phyloP scores from a whole-genome alignment of 1,140 invertebrate genomes.

The Zaprionus tsacasi region DNA sequence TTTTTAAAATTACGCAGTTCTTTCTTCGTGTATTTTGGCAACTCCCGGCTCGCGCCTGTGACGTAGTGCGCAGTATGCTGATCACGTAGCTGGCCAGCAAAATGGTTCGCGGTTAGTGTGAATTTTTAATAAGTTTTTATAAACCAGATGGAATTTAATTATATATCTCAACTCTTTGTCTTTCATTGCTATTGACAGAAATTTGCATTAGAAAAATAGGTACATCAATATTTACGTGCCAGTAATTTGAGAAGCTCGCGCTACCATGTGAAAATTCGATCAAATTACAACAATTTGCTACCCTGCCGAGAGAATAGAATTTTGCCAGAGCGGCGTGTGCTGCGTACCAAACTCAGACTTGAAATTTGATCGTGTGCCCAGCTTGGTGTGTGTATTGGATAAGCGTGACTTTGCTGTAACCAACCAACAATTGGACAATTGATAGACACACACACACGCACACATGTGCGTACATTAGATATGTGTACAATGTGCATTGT shows the following conservation, averaged over 20 bases:
- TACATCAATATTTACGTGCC: too few species aligned
- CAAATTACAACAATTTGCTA: too few species aligned
- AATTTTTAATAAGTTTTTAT: too few species aligned
- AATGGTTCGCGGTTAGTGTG: background rate
- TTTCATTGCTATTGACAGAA: too few species aligned
- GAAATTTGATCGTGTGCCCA: constrained; percentile 11
- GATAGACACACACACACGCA: constrained; percentile 12
- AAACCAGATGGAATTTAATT: too few species aligned
- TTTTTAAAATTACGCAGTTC: constrained; percentile 37
- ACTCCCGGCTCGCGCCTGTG: constrained; percentile 17
- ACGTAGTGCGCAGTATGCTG: constrained; percentile 19
- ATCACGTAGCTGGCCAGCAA: constrained; percentile 9
- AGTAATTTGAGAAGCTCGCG: too few species aligned
- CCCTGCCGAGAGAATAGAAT: background rate
- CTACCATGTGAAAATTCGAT: too few species aligned
- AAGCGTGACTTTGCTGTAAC: constrained; percentile 18
- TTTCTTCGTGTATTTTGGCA: constrained; percentile 19
- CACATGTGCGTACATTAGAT: constrained; percentile 11
- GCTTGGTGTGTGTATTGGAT: constrained; percentile 10
- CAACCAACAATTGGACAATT: constrained; percentile 11
- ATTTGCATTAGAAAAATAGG: too few species aligned
- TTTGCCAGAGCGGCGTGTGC: background rate
- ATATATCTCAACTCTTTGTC: too few species aligned
- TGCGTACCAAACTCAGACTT: constrained; percentile 16
- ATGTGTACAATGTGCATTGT: constrained; percentile 12